Evolutionary conservation across 1,140 invertebrate species (phyloP), one percentile per base, ranked within the genome.

Genomic region (Drosophila pseudoananassae): DNA sequence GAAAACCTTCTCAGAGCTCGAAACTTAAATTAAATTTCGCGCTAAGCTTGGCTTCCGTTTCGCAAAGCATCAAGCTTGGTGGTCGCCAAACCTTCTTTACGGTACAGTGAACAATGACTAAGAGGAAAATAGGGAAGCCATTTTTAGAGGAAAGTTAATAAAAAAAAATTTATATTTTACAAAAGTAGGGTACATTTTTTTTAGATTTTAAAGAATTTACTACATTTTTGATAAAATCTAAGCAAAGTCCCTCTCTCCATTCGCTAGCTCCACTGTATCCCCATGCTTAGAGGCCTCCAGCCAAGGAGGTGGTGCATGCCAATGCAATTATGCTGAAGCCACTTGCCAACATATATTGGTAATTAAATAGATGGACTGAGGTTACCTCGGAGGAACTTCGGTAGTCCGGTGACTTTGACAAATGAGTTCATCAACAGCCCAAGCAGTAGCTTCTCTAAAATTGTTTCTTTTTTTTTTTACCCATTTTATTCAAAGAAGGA

Each of bases 391-490:
- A 63, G 64, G 40, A 60, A 40, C 45, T 23, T 40, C 45, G 52
- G 63, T 51, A 33, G 68, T 61, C 64, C 49, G 46, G 45, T 68
- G 83, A 88, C 83, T 54, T 88, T 88, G 83, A 88, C 84, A 83
- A 88, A 88, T 88, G 84, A 78, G 84, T 79, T 88, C 84, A 88
- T 88, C 83, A 88, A 63, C 82, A 87, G 83, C 81, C 68, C 45
- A 33, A 75, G 70, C 45, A 51, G 57, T 54, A 69, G 65, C 65
- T 38, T 12, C 50, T 17, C 50, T 17, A 40, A 45, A 38, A 53
- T 61, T 50, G 33, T 40, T 56, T n/a, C 40, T 15, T n/a, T 17
- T 15, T 14, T 14, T 43, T 17, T 9, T 17, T 14, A 3, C 15
- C 15, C 7, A 3, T 43, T 43, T 52, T 43, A 36, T 55, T 38